Conservation (phyloP, 2,888 invertebrate species). For the Pseudococcus jackbeardsleyi region DNA sequence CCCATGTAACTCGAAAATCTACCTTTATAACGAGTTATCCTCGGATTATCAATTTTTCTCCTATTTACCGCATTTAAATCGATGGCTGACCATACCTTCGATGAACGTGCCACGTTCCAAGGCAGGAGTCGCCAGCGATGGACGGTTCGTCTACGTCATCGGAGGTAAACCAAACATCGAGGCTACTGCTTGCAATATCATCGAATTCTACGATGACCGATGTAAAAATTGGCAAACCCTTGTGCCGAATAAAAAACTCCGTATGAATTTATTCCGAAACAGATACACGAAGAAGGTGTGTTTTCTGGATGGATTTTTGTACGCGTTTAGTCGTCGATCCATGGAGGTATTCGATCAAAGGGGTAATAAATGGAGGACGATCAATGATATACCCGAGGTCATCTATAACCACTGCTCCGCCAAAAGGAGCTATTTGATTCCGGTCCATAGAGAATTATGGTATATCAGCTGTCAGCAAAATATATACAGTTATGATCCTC, state of each 20-base stretch:
- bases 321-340: slow-evolving; percentile 31
- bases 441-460: slow-evolving; percentile 29
- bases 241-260: slow-evolving; percentile 9
- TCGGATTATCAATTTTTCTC: slow-evolving; percentile 43
- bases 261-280: slow-evolving; percentile 38
- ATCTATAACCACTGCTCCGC: slow-evolving; percentile 46
- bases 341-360: slow-evolving; percentile 47
- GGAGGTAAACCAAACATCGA: slow-evolving; percentile 42
- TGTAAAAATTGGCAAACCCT: slow-evolving; percentile 46
- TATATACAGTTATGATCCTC: slow-evolving; percentile 42
- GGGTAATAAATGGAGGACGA: slow-evolving; percentile 40
- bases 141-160: slow-evolving; percentile 28
- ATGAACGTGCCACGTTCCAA: slow-evolving; percentile 39
- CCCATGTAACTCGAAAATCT: slow-evolving; percentile 23
- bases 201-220: slow-evolving; percentile 44
- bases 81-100: slow-evolving; percentile 21
- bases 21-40: slow-evolving; percentile 26
- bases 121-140: slow-evolving; percentile 38
- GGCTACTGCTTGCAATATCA: slow-evolving; percentile 14
- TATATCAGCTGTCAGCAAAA: slow-evolving; percentile 44
- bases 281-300: slow-evolving; percentile 38
- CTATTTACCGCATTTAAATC: slow-evolving; percentile 23
- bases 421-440: slow-evolving; percentile 36
- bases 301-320: slow-evolving; percentile 6
- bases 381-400: slow-evolving; percentile 5